Evolutionary conservation across 2,113 vertebrate species (phyloP).

Genomic region (Oryzias javanicus): DNA sequence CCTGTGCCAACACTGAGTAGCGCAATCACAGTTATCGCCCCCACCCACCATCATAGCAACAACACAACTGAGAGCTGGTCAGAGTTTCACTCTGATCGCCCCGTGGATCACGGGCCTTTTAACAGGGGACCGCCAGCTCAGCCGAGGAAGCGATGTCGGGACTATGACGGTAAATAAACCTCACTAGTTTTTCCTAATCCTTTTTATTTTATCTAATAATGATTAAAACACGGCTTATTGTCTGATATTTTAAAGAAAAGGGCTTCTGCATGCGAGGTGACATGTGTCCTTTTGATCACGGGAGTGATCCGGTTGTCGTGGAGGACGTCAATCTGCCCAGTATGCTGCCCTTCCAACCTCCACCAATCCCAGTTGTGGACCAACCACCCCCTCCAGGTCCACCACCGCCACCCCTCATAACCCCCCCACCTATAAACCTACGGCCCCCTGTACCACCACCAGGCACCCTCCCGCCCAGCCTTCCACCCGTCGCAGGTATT

Average conservation of each 20-base stretch:
- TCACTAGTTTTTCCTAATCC: no score
- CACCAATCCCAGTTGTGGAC: constrained; percentile 89
- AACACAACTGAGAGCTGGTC: constrained; percentile 96
- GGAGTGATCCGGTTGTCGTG: constrained; percentile 96
- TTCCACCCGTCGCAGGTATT: constrained; percentile 92
- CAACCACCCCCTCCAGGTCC: constrained; percentile 88
- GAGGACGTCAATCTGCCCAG: constrained; percentile 96
- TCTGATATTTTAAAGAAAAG: constrained; percentile 81
- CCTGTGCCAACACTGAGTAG: constrained; percentile 93
- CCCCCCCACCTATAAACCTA: constrained; percentile 90
- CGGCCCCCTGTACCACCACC: constrained; percentile 91
- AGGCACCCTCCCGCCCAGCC: constrained; percentile 88
- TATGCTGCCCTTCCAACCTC: constrained; percentile 93
- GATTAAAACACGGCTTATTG: not conserved
- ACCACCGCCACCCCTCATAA: constrained; percentile 88
- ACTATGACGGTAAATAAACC: constrained; percentile 88
- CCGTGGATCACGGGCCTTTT: constrained; percentile 87
- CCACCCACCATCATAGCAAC: constrained; percentile 90
- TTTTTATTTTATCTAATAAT: no score
- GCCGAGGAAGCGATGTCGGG: constrained; percentile 92
- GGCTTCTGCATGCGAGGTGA: constrained; percentile 98
- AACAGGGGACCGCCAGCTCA: constrained; percentile 83
- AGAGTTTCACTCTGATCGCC: constrained; percentile 87
- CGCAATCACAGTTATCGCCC: constrained; percentile 94
- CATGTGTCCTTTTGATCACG: constrained; percentile 97